phyloP scores from a whole-genome alignment of 2,113 vertebrate genomes.

The Capra hircus region DNA sequence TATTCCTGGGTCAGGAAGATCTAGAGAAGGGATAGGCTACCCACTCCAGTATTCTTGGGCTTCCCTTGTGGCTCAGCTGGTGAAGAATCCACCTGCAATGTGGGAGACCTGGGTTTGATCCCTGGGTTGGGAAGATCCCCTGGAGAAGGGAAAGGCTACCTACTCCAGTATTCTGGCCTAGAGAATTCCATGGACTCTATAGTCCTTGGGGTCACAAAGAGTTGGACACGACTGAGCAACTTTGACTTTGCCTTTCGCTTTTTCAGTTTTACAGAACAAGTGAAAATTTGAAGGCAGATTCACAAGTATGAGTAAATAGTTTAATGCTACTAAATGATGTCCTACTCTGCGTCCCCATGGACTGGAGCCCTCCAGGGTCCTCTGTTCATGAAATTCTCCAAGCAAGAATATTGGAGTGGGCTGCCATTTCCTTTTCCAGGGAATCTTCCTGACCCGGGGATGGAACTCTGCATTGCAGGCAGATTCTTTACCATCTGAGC shows the following conservation, averaged over 20 bases:
- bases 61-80: not conserved
- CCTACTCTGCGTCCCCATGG: accelerated
- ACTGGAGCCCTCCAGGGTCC: not conserved
- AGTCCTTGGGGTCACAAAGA: not conserved
- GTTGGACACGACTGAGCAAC: not conserved
- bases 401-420: not conserved
- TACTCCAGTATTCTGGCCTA: not conserved
- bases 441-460: not conserved
- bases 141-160: not conserved
- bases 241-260: not conserved
- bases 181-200: not conserved
- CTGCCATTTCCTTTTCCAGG: not conserved
- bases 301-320: not conserved
- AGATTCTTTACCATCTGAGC: not conserved
- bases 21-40: not conserved
- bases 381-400: not conserved
- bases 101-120: not conserved
- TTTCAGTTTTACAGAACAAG: not conserved
- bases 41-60: not conserved
- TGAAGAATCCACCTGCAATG: not conserved
- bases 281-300: not conserved
- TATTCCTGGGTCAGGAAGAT: not conserved
- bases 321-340: not conserved
- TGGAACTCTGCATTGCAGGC: not conserved
- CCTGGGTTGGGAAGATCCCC: not conserved